Evolutionary conservation across 2,113 vertebrate genomes (phyloP).

Genomic region (Anas platyrhynchos): DNA sequence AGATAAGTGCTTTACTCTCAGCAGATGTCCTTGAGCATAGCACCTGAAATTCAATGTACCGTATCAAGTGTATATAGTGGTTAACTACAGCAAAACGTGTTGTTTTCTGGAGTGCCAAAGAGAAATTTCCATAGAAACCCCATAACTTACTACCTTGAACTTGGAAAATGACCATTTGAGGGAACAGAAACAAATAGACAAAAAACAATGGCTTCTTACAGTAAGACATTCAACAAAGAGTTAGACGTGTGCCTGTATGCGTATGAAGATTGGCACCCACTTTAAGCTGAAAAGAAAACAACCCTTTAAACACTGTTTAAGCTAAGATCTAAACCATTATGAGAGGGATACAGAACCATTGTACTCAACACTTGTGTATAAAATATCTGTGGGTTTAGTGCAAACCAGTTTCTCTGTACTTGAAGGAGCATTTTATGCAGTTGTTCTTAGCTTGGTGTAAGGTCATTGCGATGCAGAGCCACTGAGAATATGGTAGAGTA

Average conservation of each 20-base stretch:
- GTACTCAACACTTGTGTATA: background rate
- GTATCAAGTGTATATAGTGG: background rate
- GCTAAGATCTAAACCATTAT: constrained; percentile 9
- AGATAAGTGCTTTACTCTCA: constrained; percentile 52
- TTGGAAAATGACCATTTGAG: constrained; percentile 46
- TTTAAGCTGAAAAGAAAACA: constrained; percentile 51
- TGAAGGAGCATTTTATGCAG: background rate
- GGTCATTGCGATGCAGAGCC: background rate
- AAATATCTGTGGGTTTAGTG: background rate
- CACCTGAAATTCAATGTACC: constrained; percentile 30
- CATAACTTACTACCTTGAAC: background rate
- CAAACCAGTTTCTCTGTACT: background rate
- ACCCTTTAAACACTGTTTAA: background rate
- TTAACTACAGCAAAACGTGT: background rate
- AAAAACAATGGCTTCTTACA: background rate
- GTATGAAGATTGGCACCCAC: constrained; percentile 12
- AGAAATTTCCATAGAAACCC: constrained; percentile 44
- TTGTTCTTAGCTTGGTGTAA: background rate
- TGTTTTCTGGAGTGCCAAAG: constrained; percentile 10
- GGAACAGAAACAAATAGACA: background rate
- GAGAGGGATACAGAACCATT: background rate
- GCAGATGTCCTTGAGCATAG: constrained; percentile 22
- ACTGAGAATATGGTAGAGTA: background rate
- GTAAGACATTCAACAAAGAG: constrained; percentile 26
- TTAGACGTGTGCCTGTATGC: constrained; percentile 17